phyloP scores from a whole-genome alignment of 2,797 vertebrate genomes.

The Erithacus rubecula region DNA sequence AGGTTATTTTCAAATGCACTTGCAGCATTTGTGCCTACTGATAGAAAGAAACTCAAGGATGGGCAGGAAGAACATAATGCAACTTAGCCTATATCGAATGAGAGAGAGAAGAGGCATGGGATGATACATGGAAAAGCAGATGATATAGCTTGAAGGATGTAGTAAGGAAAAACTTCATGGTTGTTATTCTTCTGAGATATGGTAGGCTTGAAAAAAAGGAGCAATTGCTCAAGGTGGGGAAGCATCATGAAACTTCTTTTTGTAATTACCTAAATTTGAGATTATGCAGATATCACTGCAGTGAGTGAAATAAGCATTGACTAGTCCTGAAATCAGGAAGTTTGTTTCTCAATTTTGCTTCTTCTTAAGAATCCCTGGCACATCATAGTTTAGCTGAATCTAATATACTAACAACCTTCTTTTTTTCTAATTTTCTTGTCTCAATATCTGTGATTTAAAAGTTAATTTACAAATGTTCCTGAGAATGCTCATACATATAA shows the following conservation, averaged over 20 bases:
- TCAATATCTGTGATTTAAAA: background rate
- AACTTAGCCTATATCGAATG: background rate
- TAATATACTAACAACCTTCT: background rate
- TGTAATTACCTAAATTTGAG: background rate
- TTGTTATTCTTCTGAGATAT: background rate
- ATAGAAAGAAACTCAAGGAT: background rate
- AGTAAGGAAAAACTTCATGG: background rate
- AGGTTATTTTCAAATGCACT: background rate
- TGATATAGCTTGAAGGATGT: background rate
- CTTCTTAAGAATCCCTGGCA: background rate
- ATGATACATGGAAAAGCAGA: background rate
- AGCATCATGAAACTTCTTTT: background rate
- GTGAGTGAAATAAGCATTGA: background rate
- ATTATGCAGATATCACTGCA: background rate
- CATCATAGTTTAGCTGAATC: background rate
- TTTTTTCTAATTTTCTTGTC: background rate
- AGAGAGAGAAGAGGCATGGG: background rate
- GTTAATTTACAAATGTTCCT: background rate
- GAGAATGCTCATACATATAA: background rate
- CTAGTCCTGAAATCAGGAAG: background rate
- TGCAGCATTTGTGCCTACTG: background rate
- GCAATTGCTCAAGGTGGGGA: background rate
- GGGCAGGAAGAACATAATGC: background rate
- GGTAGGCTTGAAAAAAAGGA: background rate
- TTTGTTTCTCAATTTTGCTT: background rate